Evolutionary conservation across 2,888 invertebrate genomes (phyloP), one percentile per base, ranked within the genome.

Genomic region (Drosophila kanekoi): DNA sequence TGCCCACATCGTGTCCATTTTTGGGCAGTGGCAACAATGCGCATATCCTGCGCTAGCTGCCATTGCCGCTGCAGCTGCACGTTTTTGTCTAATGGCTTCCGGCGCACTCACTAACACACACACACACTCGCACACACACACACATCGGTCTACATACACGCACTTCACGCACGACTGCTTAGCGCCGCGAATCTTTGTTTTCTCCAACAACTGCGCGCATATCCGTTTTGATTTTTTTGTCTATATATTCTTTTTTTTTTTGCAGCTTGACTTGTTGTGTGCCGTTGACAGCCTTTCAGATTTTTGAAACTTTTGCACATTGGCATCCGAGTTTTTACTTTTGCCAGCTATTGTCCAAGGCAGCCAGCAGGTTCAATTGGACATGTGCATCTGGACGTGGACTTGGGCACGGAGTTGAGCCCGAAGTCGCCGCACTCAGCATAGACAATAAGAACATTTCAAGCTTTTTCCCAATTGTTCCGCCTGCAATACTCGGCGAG

Each of bases 11-110:
- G 72, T 73, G 88, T 85, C 82, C 83, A 84, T 78, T 84, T 87
- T 87, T 64, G 83, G 86, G 63, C 77, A 77, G 75, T 57, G 69
- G 80, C 88, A 84, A 82, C 84, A 87, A 85, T 82, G 84, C 88
- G 83, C 76, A 87, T 78, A 77, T 86, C 86, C 88, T 80, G 75
- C 37, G 52, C 53, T 48, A 20, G 56, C 64, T 67, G 70, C 58
- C 28, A 20, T 43, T 59, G 54, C 52, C 49, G 65, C 61, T 80
- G 75, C 74, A 79, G 61, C 81, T 83, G 83, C 81, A 78, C 81
- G 81, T 83, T 83, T 86, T 85, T 83, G 81, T 87, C 85, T 86
- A 89, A 89, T 88, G 84, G 89, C 70, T 86, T 85, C 88, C 85
- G 89, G 87, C 81, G 57, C 57, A 57, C 78, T 64, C 69, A 53